Base-by-base conservation (phyloP, 2,888 invertebrate genomes). In the Hylaea fasciaria region DNA sequence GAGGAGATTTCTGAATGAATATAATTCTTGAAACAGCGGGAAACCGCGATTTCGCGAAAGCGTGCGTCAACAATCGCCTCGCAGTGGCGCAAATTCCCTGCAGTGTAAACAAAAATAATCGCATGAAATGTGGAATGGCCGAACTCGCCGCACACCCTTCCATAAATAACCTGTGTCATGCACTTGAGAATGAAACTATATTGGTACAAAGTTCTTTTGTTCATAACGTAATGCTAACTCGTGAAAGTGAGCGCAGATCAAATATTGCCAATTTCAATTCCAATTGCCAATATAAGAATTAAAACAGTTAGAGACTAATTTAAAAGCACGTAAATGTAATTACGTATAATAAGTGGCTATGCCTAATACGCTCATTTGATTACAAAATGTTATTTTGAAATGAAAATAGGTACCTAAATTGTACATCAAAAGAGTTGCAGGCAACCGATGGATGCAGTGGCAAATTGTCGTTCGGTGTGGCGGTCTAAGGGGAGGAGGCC, bases 91-190 rank as follows among this genome's bases (percentile, higher is more conserved):
- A 62, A n/a, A n/a, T 57, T 62, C 57, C 32, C 61, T n/a, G 16
- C 16, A 28, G 37, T 39, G 51, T 62, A 62, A 62, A 56, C 56
- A 62, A 57, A 52, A 52, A 61, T 56, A 61, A 48, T 56, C 52
- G 44, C 49, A 44, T 41, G 55, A 56, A 61, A 62, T 32, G 54
- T 45, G 45, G 29, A 52, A 51, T 37, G 37, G 44, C 9, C 16
- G 28, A 22, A 29, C 44, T 37, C 50, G 9, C 16, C 28, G 47
- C 40, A 3, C 22, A 16, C 37, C 44, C 52, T 51, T 62, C 48
- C 28, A 52, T 41, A 57, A 62, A 60, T 60, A 60, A 50, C 49
- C 44, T 22, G 13, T 59, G 53, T 46, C 54, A 16, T 32, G 41
- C 43, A 48, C 58, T 53, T 40, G 45, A 32, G n/a, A 22, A 12